Percentiles rank a stretch among this genome's conserved stretches.
Evolutionary conservation across 2,888 invertebrate species (phyloP).

Genomic region (Melanostoma mellinum): DNA sequence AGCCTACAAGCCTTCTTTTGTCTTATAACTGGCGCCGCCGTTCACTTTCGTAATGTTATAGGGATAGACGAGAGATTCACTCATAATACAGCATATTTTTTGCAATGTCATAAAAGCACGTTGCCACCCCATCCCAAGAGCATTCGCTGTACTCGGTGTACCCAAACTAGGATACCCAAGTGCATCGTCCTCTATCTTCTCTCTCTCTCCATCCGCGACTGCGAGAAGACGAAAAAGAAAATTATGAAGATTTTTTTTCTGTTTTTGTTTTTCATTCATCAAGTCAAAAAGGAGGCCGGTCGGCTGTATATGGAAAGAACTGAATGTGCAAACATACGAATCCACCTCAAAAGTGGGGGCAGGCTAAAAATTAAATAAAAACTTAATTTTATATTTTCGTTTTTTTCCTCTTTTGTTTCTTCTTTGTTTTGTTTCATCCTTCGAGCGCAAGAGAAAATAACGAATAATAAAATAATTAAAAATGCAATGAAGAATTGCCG

Average conservation of each 20-base stretch:
- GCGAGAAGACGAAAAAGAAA: constrained; percentile 19
- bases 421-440: constrained; percentile 19
- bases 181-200: constrained; percentile 67
- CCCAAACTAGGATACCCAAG: constrained; percentile 59
- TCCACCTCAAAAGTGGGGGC: constrained; percentile 28
- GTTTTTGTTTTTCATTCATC: constrained; percentile 53
- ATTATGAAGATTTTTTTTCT: constrained; percentile 32
- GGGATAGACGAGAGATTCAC: constrained; percentile 13
- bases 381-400: constrained; percentile 35
- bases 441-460: constrained; percentile 57
- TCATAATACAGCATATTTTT: constrained; percentile 31
- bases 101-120: constrained; percentile 33
- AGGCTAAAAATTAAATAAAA: constrained; percentile 49
- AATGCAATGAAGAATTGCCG: constrained; percentile 55
- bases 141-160: constrained; percentile 9
- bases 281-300: constrained; percentile 61
- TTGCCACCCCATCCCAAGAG: constrained; percentile 24
- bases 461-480: constrained; percentile 72
- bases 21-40: constrained; percentile 31
- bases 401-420: constrained; percentile 18
- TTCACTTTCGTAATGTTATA: constrained; percentile 49
- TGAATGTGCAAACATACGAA: constrained; percentile 32
- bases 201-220: constrained; percentile 22
- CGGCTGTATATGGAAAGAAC: constrained; percentile 8
- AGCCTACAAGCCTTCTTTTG: constrained; percentile 32